Conservation (phyloP, 1,140 invertebrate species). For the Drosophila sp. region DNA sequence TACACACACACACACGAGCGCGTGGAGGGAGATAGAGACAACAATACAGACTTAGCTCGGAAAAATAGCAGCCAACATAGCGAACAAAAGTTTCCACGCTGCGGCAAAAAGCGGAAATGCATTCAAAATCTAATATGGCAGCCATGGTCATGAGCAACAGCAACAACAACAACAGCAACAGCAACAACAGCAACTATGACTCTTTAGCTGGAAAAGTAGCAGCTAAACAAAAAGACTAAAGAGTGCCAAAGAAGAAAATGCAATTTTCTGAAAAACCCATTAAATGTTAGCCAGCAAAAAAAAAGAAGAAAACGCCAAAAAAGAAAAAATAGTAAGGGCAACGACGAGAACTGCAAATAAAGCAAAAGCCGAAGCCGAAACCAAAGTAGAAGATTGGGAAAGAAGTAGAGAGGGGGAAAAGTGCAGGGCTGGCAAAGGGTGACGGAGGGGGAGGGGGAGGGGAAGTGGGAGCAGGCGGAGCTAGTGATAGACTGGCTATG, state of each 20-base stretch:
- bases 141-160: slow-evolving; percentile 83
- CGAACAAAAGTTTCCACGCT: slow-evolving; percentile 80
- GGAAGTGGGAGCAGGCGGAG: slow-evolving; percentile 23
- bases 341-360: slow-evolving; percentile 71
- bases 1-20: slow-evolving; percentile 54
- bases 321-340: slow-evolving; percentile 33
- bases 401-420: neutral
- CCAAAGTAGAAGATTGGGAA: slow-evolving; percentile 55
- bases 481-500: slow-evolving; percentile 50
- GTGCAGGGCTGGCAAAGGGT: too few species aligned
- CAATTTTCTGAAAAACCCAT: slow-evolving; percentile 84
- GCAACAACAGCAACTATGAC: slow-evolving; percentile 38
- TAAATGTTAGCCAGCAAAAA: slow-evolving; percentile 79
- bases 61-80: slow-evolving; percentile 59
- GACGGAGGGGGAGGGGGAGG: neutral
- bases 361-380: slow-evolving; percentile 58
- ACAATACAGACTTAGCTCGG: slow-evolving; percentile 7
- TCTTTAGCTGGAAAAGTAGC: slow-evolving; percentile 61
- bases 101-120: slow-evolving; percentile 84
- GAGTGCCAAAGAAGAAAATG: slow-evolving; percentile 84
- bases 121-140: slow-evolving; percentile 85
- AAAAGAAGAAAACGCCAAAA: slow-evolving; percentile 37
- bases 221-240: slow-evolving; percentile 79
- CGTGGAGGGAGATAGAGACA: slow-evolving; percentile 29
- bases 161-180: slow-evolving; percentile 20